A percentile compares a stretch with the other conserved stretches of the same genome.
phyloP scores from a whole-genome alignment of 1,140 invertebrate genomes.

The Drosophila leontia region DNA sequence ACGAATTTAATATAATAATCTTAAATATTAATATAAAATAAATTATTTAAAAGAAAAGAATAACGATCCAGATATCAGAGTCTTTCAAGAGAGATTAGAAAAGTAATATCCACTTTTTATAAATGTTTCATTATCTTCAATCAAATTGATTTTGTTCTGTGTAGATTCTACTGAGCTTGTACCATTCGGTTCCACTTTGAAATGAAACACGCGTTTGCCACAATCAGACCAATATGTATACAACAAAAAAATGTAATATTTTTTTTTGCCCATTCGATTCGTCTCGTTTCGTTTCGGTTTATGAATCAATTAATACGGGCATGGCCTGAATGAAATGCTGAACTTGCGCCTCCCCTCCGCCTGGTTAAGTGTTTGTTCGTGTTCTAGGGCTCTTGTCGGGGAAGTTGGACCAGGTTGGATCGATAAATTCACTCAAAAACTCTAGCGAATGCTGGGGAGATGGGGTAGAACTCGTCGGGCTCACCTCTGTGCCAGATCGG shows the following conservation, averaged over 20 bases:
- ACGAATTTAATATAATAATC: too few species aligned
- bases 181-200: conserved; percentile 40
- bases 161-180: conserved; percentile 16
- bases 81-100: not conserved
- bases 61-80: not conserved
- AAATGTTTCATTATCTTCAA: not conserved
- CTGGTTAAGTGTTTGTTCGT: conserved; percentile 63
- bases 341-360: conserved; percentile 47
- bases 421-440: conserved; percentile 17
- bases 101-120: not conserved
- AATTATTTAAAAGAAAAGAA: too few species aligned
- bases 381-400: conserved; percentile 62
- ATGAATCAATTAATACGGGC: conserved; percentile 75
- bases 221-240: conserved; percentile 29
- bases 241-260: conserved; percentile 17
- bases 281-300: conserved; percentile 37
- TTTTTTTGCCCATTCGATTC: conserved; percentile 17
- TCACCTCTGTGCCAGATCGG: conserved; percentile 33
- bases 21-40: too few species aligned
- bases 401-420: conserved; percentile 49
- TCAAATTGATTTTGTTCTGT: not conserved
- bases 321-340: conserved; percentile 62
- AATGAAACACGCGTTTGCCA: conserved; percentile 55
- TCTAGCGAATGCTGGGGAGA: not conserved
- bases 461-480: conserved; percentile 32